Conservation (phyloP, 2,113 vertebrate species). For the Theristicus caerulescens region DNA sequence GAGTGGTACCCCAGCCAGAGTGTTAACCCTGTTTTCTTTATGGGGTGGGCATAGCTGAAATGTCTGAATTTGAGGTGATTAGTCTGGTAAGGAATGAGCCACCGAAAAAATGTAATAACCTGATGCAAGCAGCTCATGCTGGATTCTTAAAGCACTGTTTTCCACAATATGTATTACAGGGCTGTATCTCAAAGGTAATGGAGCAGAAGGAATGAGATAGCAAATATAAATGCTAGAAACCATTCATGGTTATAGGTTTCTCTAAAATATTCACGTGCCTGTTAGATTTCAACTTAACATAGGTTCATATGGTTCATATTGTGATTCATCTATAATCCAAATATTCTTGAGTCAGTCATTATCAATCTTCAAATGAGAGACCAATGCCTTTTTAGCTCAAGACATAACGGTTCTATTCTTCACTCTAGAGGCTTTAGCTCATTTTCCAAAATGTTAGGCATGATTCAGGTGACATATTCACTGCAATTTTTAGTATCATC, state of each 20-base stretch:
- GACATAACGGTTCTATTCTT: neutral
- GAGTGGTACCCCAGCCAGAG: neutral
- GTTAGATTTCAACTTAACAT: neutral
- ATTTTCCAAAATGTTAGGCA: neutral
- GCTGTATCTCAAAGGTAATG: neutral
- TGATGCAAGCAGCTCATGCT: neutral
- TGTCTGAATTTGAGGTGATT: neutral
- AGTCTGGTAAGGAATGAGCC: neutral
- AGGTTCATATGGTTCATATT: neutral
- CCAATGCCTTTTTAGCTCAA: neutral
- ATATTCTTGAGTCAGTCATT: neutral
- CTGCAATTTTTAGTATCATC: neutral
- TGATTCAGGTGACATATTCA: neutral
- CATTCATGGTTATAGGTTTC: neutral
- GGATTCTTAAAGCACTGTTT: neutral
- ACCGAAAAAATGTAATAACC: neutral
- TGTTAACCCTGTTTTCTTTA: neutral
- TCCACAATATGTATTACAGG: neutral
- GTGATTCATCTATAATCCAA: neutral
- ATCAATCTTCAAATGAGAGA: neutral
- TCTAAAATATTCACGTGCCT: neutral
- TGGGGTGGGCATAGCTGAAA: neutral
- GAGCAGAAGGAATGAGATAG: neutral
- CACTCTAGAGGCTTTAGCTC: neutral
- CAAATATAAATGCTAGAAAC: neutral